Evolutionary conservation across 2,797 vertebrate species (phyloP), one percentile per base, ranked within the genome.

Genomic region (Sebastiscus albofasciatus): DNA sequence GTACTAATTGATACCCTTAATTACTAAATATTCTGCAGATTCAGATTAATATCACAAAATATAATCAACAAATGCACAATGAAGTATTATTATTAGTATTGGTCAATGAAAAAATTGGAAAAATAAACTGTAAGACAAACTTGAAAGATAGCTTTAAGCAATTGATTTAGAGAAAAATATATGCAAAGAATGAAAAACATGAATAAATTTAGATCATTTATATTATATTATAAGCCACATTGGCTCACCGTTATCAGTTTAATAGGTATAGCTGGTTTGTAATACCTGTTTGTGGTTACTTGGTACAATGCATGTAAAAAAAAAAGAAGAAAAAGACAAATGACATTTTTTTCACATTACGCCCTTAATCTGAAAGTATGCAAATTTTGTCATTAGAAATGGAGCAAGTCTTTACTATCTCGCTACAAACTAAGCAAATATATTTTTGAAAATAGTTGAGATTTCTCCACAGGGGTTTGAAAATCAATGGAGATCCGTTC

Each of bases 401-500:
- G 1, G 2, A 58, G 8, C 24, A 62, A 52, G 52, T 72, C 6
- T 65, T 74, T 74, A 66, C 68, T 56, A 52, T 81, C 24, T 78
- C 39, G 31, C 24, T 39, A 54, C 60, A 84, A 81, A 75, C 52
- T 65, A 46, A 76, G 33, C 42, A 81, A 81, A 77, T 72, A 67
- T 49, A 34, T 55, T 26, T 4, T 8, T 46, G 66, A 75, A 82
- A 69, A 81, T 33, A 55, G 39, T 75, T 73, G 26, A n/a, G 46
- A 12, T 70, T 82, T 77, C 39, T 76, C 62, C 65, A 46, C 49
- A 29, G 18, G 59, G 61, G 33, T 26, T 49, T 56, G n/a, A 58
- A 84, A 55, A 56, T 80, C 76, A 76, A 82, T 85, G 67, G 62
- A 77, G 24, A 34, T 59, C 49, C 12, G 12, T 76, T 78, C 13